A percentile compares a stretch with the other conserved stretches of the same genome.
These are phyloP conservation scores for Nothocercus nigrocapillus DNA, from an alignment of 2,113 vertebrate species.

Conservation along the genomic window DNA sequence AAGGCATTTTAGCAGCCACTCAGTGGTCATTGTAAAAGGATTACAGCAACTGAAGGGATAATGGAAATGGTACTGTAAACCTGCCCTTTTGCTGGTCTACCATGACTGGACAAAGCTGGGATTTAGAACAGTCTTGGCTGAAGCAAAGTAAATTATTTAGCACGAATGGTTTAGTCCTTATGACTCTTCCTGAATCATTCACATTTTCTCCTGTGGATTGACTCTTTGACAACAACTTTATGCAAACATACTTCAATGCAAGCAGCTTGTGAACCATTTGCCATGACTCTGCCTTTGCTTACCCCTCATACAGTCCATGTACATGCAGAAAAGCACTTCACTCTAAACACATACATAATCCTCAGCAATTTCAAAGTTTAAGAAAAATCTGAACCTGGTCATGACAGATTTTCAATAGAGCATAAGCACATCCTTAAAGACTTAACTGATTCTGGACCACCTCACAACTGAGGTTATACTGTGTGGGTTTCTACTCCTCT, in stretches of 20 bases:
- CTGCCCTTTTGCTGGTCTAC: not conserved
- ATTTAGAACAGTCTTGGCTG: constrained; percentile 7
- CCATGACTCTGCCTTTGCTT: constrained; percentile 33
- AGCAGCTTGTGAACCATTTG: not conserved
- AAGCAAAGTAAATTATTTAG: constrained; percentile 20
- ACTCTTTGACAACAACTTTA: constrained; percentile 10
- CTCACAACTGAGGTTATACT: not conserved
- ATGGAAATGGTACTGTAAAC: not conserved
- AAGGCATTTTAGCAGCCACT: constrained; percentile 8
- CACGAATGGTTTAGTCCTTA: not conserved
- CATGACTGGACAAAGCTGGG: constrained; percentile 7
- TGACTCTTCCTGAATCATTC: not conserved
- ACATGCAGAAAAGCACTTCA: not conserved
- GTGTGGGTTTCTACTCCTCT: not conserved
- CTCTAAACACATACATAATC: not conserved
- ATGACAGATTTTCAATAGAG: constrained; percentile 9
- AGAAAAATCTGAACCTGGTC: not conserved
- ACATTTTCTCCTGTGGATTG: not conserved
- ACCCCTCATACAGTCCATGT: not conserved
- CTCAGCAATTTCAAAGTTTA: constrained; percentile 27
- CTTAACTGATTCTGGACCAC: constrained; percentile 6
- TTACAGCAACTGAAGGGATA: not conserved
- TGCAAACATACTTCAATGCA: constrained; percentile 12
- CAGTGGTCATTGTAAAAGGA: not conserved
- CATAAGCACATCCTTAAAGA: not conserved